phyloP scores from a whole-genome alignment of 2,888 invertebrate species.

The Drosophila bunnanda region DNA sequence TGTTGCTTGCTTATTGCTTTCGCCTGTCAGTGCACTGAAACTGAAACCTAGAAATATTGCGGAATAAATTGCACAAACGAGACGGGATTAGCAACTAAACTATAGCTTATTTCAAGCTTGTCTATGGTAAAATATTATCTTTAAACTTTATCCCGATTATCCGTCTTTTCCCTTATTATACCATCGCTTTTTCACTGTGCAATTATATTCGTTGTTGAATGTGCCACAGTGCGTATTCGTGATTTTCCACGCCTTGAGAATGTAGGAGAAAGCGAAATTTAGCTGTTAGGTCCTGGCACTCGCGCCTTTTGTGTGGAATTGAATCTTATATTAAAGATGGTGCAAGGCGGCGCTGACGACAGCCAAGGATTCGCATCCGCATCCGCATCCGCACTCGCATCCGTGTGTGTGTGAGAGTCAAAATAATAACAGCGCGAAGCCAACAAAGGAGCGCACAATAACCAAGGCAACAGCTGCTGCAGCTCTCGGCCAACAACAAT shows the following conservation, averaged over 20 bases:
- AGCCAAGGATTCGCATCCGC: constrained; percentile 31
- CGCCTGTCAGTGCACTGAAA: constrained; percentile 10
- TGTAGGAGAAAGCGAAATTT: constrained; percentile 48
- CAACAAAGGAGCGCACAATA: constrained; percentile 73
- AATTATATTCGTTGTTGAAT: neutral
- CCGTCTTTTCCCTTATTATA: neutral
- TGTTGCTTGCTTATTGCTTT: constrained; percentile 75
- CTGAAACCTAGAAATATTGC: neutral
- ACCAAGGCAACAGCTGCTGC: constrained; percentile 75
- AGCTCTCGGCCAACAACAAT: constrained; percentile 73
- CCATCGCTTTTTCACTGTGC: neutral
- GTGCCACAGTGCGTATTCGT: constrained; percentile 48
- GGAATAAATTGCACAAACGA: too few species aligned
- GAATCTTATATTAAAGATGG: constrained; percentile 78
- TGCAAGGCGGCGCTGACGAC: constrained; percentile 60
- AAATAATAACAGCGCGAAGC: constrained; percentile 72
- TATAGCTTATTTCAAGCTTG: neutral
- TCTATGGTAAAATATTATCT: neutral
- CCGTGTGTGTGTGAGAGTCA: constrained; percentile 46
- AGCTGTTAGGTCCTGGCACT: constrained; percentile 22
- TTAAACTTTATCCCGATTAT: too few species aligned
- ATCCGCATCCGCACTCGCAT: constrained; percentile 23
- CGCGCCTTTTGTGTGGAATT: constrained; percentile 64
- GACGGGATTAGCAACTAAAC: neutral
- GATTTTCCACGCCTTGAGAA: constrained; percentile 54